phyloP scores from a whole-genome alignment of 1,140 invertebrate species.

The Calliphora vicina region DNA sequence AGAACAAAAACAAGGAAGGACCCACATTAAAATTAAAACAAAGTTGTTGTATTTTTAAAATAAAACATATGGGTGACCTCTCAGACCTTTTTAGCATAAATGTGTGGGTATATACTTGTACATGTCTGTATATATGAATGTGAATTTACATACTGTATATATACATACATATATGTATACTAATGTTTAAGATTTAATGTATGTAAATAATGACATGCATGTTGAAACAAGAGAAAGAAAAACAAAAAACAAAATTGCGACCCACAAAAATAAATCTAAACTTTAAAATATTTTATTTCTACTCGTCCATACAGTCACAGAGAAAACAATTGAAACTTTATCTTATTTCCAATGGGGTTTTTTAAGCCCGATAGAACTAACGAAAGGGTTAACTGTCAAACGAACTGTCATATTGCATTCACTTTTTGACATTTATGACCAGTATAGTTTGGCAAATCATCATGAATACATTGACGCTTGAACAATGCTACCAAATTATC shows the following conservation, averaged over 20 bases:
- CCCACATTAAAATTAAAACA: constrained; percentile 32
- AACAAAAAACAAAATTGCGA: neutral
- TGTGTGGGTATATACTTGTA: too few species aligned
- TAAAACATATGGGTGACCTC: constrained; percentile 4
- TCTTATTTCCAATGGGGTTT: too few species aligned
- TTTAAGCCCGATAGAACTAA: too few species aligned
- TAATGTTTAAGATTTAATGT: neutral
- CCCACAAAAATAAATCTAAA: constrained; percentile 27
- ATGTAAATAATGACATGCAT: constrained; percentile 21
- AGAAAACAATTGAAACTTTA: too few species aligned
- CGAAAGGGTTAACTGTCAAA: too few species aligned
- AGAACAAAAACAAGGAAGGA: neutral
- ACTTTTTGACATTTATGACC: too few species aligned
- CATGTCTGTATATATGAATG: neutral
- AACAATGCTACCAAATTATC: too few species aligned
- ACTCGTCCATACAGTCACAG: neutral
- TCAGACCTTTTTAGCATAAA: neutral
- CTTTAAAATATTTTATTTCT: constrained; percentile 12
- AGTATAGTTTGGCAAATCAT: too few species aligned
- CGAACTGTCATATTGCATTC: too few species aligned
- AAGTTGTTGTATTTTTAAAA: neutral
- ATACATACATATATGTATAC: neutral
- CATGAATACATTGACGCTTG: too few species aligned
- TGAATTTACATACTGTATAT: neutral
- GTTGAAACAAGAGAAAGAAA: neutral